phyloP scores from a whole-genome alignment of 2,888 invertebrate species.

The Vandiemenella viatica region DNA sequence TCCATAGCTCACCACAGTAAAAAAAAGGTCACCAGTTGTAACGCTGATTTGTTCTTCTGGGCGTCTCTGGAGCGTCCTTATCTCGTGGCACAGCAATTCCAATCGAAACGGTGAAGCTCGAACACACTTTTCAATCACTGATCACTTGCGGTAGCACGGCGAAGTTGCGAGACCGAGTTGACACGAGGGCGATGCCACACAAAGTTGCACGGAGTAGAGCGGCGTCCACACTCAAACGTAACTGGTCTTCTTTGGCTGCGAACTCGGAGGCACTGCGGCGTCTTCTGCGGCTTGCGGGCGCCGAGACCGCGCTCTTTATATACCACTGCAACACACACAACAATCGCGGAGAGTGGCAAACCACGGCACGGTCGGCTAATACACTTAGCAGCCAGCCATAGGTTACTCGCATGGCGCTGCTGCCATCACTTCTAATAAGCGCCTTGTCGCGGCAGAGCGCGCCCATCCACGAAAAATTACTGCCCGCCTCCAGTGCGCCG shows the following conservation, averaged over 20 bases:
- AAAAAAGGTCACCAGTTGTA: too few relatives aligned
- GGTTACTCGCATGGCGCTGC: neutral
- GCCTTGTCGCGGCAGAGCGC: neutral
- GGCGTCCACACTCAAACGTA: neutral
- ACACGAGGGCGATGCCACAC: too few relatives aligned
- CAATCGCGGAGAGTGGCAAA: neutral
- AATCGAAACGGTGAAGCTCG: too few relatives aligned
- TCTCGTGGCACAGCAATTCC: too few relatives aligned
- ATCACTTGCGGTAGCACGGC: too few relatives aligned
- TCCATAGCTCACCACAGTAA: too few relatives aligned
- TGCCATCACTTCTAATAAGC: neutral
- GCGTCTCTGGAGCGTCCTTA: too few relatives aligned
- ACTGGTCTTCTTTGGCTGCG: neutral
- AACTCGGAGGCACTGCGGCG: neutral
- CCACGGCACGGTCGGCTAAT: neutral
- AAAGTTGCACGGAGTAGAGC: neutral
- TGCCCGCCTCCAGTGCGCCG: too few relatives aligned
- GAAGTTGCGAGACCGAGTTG: too few relatives aligned
- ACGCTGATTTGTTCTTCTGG: too few relatives aligned
- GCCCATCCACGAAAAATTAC: neutral
- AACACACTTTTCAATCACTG: too few relatives aligned
- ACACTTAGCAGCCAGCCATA: neutral
- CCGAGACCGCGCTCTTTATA: neutral
- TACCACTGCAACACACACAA: too few relatives aligned
- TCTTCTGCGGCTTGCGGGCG: neutral